Base-by-base conservation (phyloP, 2,113 vertebrate genomes). In the Siphamia tubifer region DNA sequence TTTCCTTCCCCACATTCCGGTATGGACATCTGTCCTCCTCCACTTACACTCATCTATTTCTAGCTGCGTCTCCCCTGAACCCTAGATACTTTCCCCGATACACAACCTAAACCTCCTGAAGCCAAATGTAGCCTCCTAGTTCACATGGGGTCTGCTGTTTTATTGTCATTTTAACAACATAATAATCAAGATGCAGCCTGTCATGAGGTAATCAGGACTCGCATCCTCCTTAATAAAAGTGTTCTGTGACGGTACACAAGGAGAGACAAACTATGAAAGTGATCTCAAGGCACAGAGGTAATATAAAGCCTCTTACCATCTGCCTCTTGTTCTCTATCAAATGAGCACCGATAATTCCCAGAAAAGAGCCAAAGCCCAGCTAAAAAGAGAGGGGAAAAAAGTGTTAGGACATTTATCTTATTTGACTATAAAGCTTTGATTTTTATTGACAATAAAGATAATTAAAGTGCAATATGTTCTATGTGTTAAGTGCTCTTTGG, bases 301-400 rank as follows among this genome's bases (percentile, higher is more conserved):
- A 83, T 52, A 64, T 45, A 77, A 85, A 77, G 93, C 92, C 45
- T 81, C 92, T 96, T 94, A 99, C 98, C 98, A 99, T 98, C 90
- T 99, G 98, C 81, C 96, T 94, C 92, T 98, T 99, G 92, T 99
- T 98, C 77, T 98, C 98, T 83, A 98, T 94, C 85, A 99, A 92
- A 92, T 99, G 96, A 81, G 97, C 93, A 43, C 98, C 98, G 1
- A 99, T 98, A 87, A 99, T 97, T 93, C 98, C 98, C 83, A 99
- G 95, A 86, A 99, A 98, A 0, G 97, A 99, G 63, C 98, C 98
- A 67, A 99, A 97, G 69, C 98, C 98, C 74, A 99, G 94, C 98
- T 99, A 92, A 77, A 94, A 94, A 77, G 31, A 82, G 21, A 84
- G 52, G n/a, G 10, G 47, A 74, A 72, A 82, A 8, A 48, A 9